Percentiles rank a stretch among this genome's conserved stretches.
phyloP scores from a whole-genome alignment of 2,888 invertebrate species.

The Spatulosminthurus flaviceps region DNA sequence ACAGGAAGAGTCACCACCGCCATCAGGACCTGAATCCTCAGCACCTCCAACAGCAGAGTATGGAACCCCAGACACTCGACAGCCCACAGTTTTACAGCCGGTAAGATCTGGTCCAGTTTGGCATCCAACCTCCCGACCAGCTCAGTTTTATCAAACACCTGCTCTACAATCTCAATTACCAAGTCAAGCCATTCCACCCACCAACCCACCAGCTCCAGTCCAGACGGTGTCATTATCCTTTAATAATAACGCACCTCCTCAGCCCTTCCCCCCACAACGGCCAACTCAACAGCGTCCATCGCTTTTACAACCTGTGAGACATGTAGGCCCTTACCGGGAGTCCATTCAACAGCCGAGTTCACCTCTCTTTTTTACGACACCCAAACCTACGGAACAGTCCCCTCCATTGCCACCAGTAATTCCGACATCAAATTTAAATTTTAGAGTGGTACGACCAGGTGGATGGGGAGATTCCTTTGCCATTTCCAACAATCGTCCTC shows the following conservation, averaged over 20 bases:
- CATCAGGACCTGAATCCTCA: neutral
- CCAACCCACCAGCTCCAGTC: neutral
- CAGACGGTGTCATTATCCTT: neutral
- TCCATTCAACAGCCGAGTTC: neutral
- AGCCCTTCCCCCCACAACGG: neutral
- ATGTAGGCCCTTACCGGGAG: neutral
- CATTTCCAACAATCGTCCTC: neutral
- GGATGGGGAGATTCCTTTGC: neutral
- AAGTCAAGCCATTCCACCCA: neutral
- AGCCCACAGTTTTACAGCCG: constrained; percentile 41
- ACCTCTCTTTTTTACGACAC: neutral
- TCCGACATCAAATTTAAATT: constrained; percentile 4
- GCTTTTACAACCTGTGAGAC: constrained; percentile 27
- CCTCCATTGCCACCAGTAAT: constrained; percentile 33
- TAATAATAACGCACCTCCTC: neutral
- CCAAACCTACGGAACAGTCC: neutral
- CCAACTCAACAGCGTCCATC: constrained; percentile 24
- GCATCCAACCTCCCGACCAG: constrained; percentile 45
- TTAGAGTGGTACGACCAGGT: neutral
- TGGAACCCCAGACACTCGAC: constrained; percentile 28
- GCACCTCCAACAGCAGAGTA: neutral
- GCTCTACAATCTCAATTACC: constrained; percentile 23
- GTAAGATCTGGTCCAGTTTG: constrained; percentile 29
- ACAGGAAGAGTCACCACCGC: constrained; percentile 31
- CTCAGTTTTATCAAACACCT: constrained; percentile 31